These are phyloP conservation scores for Spodoptera frugiperda DNA, from an alignment of 1,140 invertebrate species.

Conservation along the genomic window DNA sequence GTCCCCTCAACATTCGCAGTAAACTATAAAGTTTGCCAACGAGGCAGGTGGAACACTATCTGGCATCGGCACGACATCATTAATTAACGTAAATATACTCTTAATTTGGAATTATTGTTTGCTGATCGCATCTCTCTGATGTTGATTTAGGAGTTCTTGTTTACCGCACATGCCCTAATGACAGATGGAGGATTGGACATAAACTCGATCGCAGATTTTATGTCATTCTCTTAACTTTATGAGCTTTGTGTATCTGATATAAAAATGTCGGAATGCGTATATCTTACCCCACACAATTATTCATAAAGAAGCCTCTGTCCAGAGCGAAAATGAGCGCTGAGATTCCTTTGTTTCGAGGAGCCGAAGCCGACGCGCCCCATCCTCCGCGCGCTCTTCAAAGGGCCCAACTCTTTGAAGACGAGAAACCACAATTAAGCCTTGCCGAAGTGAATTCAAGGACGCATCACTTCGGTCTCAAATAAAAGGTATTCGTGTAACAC, in stretches of 20 bases:
- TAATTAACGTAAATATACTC: conserved; percentile 69
- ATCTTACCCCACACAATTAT: conserved; percentile 1
- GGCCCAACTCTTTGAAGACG: conserved; percentile 81
- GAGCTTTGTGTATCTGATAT: conserved; percentile 11
- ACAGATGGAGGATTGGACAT: conserved; percentile 18
- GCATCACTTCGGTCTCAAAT: conserved; percentile 68
- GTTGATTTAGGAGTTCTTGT: conserved; percentile 34
- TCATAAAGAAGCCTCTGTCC: conserved; percentile 34
- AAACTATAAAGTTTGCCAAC: conserved; percentile 68
- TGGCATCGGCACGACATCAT: conserved; percentile 66
- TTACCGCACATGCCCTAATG: conserved; percentile 28
- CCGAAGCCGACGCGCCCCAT: conserved; percentile 34
- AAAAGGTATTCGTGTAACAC: conserved; percentile 71
- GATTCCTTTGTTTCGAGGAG: conserved; percentile 69
- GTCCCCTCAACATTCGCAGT: conserved; percentile 76
- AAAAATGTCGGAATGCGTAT: conserved; percentile 20
- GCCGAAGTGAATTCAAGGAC: conserved; percentile 79
- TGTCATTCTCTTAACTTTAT: conserved; percentile 7
- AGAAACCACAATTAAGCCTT: conserved; percentile 82
- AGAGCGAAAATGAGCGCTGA: conserved; percentile 70
- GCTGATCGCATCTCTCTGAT: conserved; percentile 50
- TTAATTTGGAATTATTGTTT: conserved; percentile 46
- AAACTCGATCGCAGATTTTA: conserved; percentile 5
- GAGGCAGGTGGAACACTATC: conserved; percentile 79
- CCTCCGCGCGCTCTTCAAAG: conserved; percentile 63